Conservation (phyloP, 2,888 invertebrate genomes). For the Nematopogon swammerdamellus region DNA sequence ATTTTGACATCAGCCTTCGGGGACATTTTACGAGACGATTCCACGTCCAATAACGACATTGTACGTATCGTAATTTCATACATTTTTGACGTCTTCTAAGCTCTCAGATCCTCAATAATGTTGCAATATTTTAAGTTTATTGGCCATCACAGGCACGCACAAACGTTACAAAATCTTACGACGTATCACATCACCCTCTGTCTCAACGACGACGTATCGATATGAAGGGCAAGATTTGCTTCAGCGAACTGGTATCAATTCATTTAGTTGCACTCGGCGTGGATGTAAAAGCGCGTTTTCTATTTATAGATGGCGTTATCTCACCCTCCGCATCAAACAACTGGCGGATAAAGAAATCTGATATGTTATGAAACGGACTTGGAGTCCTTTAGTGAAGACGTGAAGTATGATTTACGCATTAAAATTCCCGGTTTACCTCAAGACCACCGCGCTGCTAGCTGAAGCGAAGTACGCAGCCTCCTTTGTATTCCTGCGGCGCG, state of each 20-base stretch:
- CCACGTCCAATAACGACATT: too few species aligned
- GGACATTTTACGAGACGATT: too few species aligned
- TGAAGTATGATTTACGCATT: background rate
- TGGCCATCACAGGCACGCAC: too few species aligned
- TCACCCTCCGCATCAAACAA: background rate
- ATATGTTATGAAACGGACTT: background rate
- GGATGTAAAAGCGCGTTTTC: background rate
- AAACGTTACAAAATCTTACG: too few species aligned
- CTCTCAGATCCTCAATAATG: too few species aligned
- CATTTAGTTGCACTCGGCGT: background rate
- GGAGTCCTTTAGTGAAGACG: background rate
- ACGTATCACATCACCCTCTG: background rate
- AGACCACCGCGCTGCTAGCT: background rate
- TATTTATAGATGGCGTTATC: background rate
- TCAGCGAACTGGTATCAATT: background rate
- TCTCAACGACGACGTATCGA: background rate
- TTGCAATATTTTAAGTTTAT: too few species aligned
- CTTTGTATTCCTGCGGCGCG: background rate
- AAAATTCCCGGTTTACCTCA: background rate
- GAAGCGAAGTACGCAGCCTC: background rate
- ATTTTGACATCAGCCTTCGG: too few species aligned
- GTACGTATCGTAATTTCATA: too few species aligned
- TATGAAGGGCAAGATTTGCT: background rate
- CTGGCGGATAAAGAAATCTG: background rate
- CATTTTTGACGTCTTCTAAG: too few species aligned